Conservation (phyloP, 2,113 vertebrate species). For the Spea bombifrons region DNA sequence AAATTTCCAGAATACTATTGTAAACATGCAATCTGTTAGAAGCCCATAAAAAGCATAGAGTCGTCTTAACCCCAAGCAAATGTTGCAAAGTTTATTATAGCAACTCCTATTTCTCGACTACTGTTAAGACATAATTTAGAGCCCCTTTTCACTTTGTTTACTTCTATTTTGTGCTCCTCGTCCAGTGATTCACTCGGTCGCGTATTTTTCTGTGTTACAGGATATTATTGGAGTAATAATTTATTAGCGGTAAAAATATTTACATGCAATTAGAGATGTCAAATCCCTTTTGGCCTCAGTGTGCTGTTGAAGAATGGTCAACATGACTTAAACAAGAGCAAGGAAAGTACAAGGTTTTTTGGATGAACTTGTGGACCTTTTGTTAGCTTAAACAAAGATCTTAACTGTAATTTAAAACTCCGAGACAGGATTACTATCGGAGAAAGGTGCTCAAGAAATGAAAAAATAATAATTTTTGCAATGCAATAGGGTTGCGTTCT, state of each 20-base stretch:
- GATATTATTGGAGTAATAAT: constrained; percentile 40
- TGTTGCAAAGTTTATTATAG: constrained; percentile 23
- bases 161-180: not conserved
- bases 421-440: constrained; percentile 1
- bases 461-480: constrained; percentile 33
- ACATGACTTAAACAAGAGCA: constrained; percentile 27
- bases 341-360: constrained; percentile 41
- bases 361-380: constrained; percentile 50
- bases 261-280: constrained; percentile 41
- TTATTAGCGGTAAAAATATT: constrained; percentile 46
- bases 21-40: not conserved
- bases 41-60: not conserved
- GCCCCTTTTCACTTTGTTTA: constrained; percentile 33
- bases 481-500: constrained; percentile 46
- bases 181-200: constrained; percentile 31
- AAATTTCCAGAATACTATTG: not conserved
- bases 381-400: constrained; percentile 23
- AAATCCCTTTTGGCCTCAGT: constrained; percentile 36
- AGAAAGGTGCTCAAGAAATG: constrained; percentile 39
- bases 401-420: constrained; percentile 53
- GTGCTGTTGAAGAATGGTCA: constrained; percentile 36
- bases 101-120: constrained; percentile 32
- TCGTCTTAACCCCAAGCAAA: constrained; percentile 17
- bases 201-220: constrained; percentile 9
- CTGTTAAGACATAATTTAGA: constrained; percentile 38